Percentiles rank a stretch among this genome's conserved stretches.
Conservation (phyloP, 2,797 vertebrate genomes). For the Acanthurus lineatus region DNA sequence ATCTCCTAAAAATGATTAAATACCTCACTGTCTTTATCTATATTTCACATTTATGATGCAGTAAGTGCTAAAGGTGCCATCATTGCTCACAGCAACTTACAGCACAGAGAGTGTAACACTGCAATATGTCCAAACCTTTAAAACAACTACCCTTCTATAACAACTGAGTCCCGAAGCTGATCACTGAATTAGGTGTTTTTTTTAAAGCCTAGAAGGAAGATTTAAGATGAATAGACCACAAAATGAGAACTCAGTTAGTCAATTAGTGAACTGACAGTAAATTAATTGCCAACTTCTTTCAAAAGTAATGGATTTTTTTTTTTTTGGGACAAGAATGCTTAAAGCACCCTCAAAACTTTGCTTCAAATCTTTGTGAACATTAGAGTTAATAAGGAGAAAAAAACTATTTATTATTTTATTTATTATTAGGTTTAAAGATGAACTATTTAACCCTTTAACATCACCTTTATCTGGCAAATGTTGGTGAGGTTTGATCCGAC, state of each 20-base stretch:
- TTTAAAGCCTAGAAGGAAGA: not conserved
- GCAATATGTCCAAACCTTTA: not conserved
- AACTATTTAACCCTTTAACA: too few relatives aligned
- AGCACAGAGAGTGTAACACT: not conserved
- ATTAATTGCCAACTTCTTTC: not conserved
- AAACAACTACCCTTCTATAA: not conserved
- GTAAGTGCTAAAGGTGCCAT: not conserved
- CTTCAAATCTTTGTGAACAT: not conserved
- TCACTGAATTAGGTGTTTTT: not conserved
- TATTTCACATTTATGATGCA: slow-evolving; percentile 3
- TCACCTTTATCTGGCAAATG: too few relatives aligned
- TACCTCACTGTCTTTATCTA: not conserved
- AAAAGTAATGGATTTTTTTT: not conserved
- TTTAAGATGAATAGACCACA: not conserved
- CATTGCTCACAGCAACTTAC: not conserved
- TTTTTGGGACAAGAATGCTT: not conserved
- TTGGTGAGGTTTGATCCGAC: not conserved
- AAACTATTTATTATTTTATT: too few relatives aligned
- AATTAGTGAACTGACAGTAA: not conserved
- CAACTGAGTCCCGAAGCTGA: not conserved
- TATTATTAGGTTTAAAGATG: too few relatives aligned
- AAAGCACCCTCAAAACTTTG: not conserved
- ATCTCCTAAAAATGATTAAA: slow-evolving; percentile 14
- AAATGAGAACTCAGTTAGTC: not conserved
- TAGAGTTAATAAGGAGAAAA: too few relatives aligned